Evolutionary conservation across 2,113 vertebrate species (phyloP).

Genomic region (Amphilophus citrinellus): DNA sequence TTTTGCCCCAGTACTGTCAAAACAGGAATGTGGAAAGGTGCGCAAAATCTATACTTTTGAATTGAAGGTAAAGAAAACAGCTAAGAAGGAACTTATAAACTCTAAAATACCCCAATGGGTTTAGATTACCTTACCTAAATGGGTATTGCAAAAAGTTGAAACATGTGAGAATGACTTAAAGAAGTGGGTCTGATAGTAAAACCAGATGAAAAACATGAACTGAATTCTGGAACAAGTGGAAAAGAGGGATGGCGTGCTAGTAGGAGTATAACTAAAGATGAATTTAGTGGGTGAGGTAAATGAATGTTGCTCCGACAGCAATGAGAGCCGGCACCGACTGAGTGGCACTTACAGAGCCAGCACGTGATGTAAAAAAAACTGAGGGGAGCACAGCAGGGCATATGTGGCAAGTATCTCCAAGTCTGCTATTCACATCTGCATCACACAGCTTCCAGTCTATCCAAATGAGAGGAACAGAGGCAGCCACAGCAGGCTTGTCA

Average conservation of each 20-base stretch:
- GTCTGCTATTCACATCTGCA: constrained; percentile 70
- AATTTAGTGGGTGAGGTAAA: constrained; percentile 51
- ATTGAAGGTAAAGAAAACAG: background rate
- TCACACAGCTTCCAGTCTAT: constrained; percentile 30
- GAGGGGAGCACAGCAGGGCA: constrained; percentile 42
- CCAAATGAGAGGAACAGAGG: constrained; percentile 65
- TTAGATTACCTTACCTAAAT: constrained; percentile 6
- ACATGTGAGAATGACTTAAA: background rate
- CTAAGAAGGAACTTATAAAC: constrained; percentile 1
- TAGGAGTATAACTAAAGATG: constrained; percentile 55
- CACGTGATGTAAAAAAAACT: constrained; percentile 24
- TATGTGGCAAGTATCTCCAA: constrained; percentile 19
- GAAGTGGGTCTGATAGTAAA: constrained; percentile 34
- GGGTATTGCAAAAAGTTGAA: background rate
- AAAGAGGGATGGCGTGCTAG: constrained; percentile 25
- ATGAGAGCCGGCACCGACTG: constrained; percentile 16
- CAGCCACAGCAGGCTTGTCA: constrained; percentile 53
- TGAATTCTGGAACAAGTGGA: constrained; percentile 8
- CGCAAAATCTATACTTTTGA: background rate
- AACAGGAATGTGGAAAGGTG: constrained; percentile 14
- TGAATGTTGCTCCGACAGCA: constrained; percentile 22
- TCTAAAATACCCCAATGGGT: background rate
- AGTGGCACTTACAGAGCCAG: constrained; percentile 39
- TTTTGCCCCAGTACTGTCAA: background rate
- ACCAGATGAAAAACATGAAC: constrained; percentile 25